These are phyloP conservation scores for Eupelmus urozonus DNA, from an alignment of 2,888 invertebrate species.

Conservation along the genomic window DNA sequence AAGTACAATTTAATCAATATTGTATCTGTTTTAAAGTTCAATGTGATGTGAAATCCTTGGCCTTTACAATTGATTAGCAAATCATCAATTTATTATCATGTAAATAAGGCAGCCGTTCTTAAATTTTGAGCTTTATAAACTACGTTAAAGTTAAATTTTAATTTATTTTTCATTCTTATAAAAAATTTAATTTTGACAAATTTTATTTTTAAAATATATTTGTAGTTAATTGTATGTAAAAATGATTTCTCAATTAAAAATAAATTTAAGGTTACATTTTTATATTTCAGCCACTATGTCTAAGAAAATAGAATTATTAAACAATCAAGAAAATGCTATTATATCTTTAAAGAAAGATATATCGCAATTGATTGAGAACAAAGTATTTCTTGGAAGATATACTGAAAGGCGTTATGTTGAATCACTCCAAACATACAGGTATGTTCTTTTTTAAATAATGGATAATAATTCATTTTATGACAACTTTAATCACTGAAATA, in stretches of 20 bases:
- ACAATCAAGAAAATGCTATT: not conserved
- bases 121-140: not conserved
- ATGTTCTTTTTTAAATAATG: no score
- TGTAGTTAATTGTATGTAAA: not conserved
- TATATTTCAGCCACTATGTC: no score
- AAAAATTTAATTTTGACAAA: no score
- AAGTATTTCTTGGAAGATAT: conserved; percentile 68
- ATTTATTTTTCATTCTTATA: no score
- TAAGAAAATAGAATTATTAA: not conserved
- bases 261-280: no score
- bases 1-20: not conserved
- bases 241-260: no score
- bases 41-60: not conserved
- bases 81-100: conserved; percentile 17
- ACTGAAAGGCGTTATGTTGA: conserved; percentile 66
- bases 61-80: conserved; percentile 23
- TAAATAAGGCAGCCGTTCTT: not conserved
- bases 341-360: conserved; percentile 11
- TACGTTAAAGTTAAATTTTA: not conserved
- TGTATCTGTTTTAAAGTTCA: conserved; percentile 13
- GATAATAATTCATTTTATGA: conserved; percentile 5
- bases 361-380: conserved; percentile 47
- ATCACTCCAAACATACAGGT: conserved; percentile 65
- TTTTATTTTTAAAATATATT: conserved; percentile 14
- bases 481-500: not conserved